These are phyloP conservation scores for Hyposoter didymator DNA, from an alignment of 2,888 invertebrate species.

Conservation along the genomic window DNA sequence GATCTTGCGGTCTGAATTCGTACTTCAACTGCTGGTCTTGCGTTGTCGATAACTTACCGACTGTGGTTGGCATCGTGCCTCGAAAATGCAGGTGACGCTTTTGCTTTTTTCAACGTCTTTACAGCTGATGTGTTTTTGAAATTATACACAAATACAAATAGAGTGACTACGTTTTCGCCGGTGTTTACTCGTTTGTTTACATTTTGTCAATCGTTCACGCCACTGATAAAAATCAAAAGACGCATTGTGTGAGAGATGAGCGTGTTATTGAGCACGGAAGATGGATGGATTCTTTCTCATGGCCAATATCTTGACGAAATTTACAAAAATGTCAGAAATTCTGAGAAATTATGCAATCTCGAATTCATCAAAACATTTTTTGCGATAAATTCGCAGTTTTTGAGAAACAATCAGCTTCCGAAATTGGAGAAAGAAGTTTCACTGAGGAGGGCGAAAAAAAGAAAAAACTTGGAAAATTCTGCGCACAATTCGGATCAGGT, in stretches of 20 bases:
- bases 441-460: slow-evolving; percentile 79
- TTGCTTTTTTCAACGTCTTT: background rate
- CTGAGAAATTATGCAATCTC: slow-evolving; percentile 71
- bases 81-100: background rate
- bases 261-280: slow-evolving; percentile 80
- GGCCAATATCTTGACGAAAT: slow-evolving; percentile 83
- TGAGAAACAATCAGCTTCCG: slow-evolving; percentile 77
- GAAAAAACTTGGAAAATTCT: slow-evolving; percentile 69
- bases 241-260: slow-evolving; percentile 81
- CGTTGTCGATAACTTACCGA: background rate
- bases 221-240: background rate
- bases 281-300: slow-evolving; percentile 86
- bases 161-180: background rate
- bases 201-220: background rate
- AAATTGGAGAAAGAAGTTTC: slow-evolving; percentile 39
- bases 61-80: background rate
- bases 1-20: background rate
- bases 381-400: slow-evolving; percentile 84
- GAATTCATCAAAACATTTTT: slow-evolving; percentile 84
- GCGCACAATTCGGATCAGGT: slow-evolving; percentile 76
- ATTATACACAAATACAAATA: too few species aligned
- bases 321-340: slow-evolving; percentile 81
- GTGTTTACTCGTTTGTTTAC: slow-evolving; percentile 15
- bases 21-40: background rate
- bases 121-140: too few species aligned